Conservation (phyloP, 1,140 invertebrate genomes). For the Scylla paramamosain region DNA sequence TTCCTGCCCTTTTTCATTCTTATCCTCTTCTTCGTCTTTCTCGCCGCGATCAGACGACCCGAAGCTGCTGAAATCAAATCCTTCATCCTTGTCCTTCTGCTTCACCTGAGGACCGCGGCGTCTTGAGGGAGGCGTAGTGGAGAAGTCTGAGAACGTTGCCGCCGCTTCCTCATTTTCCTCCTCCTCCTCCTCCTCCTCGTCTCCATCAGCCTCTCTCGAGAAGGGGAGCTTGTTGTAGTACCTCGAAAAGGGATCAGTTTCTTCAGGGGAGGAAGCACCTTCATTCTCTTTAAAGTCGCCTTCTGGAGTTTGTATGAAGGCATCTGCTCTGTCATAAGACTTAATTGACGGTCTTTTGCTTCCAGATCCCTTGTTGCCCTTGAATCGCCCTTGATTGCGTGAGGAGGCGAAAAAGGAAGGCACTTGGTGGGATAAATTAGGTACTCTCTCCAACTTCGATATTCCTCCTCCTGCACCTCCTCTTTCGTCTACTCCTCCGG, state of each 20-base stretch:
- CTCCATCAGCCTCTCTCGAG: neutral
- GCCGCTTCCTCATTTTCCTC: neutral
- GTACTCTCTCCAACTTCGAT: neutral
- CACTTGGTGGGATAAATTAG: neutral
- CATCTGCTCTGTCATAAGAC: neutral
- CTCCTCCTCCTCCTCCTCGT: conserved; percentile 19
- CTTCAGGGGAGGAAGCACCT: neutral
- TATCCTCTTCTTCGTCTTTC: neutral
- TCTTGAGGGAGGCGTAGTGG: neutral
- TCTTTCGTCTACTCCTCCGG: conserved; percentile 15
- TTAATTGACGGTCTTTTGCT: neutral
- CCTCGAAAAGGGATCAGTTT: neutral
- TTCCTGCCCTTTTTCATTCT: neutral
- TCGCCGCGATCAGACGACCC: neutral
- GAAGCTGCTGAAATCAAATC: neutral
- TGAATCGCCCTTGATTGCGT: neutral
- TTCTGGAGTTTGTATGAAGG: neutral
- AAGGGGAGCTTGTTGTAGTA: neutral
- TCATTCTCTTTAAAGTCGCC: neutral
- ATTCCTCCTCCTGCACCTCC: conserved; percentile 18
- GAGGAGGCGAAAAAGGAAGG: neutral
- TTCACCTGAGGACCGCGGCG: neutral
- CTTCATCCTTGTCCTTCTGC: neutral
- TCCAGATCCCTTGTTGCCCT: neutral
- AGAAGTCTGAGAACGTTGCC: neutral